Conservation (phyloP, 2,888 invertebrate genomes). For the Aelia acuminata region DNA sequence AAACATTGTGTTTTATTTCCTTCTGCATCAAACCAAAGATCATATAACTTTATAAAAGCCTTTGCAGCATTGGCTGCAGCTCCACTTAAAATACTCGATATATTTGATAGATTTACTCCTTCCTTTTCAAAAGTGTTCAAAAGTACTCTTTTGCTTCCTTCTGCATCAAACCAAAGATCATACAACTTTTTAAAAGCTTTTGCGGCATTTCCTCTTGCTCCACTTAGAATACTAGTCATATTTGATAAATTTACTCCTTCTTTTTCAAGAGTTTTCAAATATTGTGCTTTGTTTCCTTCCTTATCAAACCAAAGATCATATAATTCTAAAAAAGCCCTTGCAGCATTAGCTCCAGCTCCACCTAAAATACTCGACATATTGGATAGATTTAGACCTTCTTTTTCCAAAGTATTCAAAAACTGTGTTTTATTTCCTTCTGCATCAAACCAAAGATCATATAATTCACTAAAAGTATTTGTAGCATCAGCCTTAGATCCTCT, state of each 20-base stretch:
- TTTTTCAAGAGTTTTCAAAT: background rate
- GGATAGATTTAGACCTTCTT: background rate
- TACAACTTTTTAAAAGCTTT: background rate
- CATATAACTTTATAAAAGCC: conserved; percentile 19
- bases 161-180: background rate
- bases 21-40: conserved; percentile 16
- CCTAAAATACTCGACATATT: conserved; percentile 18
- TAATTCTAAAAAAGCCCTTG: background rate
- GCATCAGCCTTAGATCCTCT: conserved; percentile 29
- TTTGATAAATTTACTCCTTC: background rate
- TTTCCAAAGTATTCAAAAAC: background rate
- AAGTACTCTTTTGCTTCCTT: background rate
- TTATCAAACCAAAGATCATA: conserved; percentile 26
- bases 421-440: conserved; percentile 32
- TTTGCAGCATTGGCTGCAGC: conserved; percentile 20
- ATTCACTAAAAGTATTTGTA: background rate
- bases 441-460: conserved; percentile 50
- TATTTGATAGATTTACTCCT: background rate
- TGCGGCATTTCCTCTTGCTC: background rate
- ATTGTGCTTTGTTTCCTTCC: background rate
- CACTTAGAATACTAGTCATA: background rate
- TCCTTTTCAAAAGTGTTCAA: background rate
- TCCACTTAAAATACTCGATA: background rate
- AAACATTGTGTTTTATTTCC: conserved; percentile 49
- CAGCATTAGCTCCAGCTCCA: conserved; percentile 27